Percentiles rank a stretch among this genome's conserved stretches.
Evolutionary conservation across 2,113 vertebrate genomes (phyloP).

Genomic region (Raja brachyura): DNA sequence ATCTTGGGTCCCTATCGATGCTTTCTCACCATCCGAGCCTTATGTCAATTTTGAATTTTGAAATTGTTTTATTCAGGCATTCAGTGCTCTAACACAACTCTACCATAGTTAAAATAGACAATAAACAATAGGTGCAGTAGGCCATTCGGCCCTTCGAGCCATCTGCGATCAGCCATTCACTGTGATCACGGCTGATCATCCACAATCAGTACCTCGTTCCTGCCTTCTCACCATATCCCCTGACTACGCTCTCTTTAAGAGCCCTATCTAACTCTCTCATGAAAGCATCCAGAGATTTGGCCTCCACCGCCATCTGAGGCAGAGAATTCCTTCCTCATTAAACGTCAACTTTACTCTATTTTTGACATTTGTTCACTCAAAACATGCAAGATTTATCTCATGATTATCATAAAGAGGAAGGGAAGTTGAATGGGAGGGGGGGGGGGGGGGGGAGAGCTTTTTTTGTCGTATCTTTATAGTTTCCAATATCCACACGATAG

Average conservation of each 20-base stretch:
- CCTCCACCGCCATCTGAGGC: too few species aligned
- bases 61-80: background rate
- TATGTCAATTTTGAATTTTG: background rate
- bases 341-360: background rate
- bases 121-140: too few species aligned
- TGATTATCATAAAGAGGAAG: background rate
- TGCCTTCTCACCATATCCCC: too few species aligned
- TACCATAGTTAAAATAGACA: background rate
- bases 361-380: background rate
- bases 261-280: too few species aligned
- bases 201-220: too few species aligned
- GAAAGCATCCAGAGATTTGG: too few species aligned
- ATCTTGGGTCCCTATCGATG: too few species aligned
- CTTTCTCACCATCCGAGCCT: background rate
- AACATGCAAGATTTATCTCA: background rate
- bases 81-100: background rate
- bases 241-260: too few species aligned
- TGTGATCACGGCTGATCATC: too few species aligned
- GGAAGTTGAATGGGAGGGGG: background rate
- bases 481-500: background rate
- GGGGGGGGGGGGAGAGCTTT: too few species aligned
- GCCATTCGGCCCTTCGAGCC: too few species aligned
- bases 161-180: too few species aligned
- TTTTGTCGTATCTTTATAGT: background rate
- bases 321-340: background rate